A percentile compares a stretch with the other conserved stretches of the same genome.
Evolutionary conservation across 1,140 invertebrate species (phyloP).

Genomic region (Drosophila yakuba): DNA sequence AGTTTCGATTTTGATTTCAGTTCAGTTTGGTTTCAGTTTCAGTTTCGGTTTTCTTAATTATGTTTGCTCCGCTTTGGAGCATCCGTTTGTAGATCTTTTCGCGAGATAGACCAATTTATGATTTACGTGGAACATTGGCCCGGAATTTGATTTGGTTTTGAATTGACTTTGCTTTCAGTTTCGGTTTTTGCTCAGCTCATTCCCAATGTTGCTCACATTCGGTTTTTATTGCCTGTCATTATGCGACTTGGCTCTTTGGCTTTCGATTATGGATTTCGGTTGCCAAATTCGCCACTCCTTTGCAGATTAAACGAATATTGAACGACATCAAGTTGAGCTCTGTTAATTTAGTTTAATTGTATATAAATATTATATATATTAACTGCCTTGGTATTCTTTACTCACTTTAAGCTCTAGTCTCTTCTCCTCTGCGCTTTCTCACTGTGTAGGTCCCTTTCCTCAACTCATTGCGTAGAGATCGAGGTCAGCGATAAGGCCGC

Average conservation of each 20-base stretch:
- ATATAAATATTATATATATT: too few relatives aligned
- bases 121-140: constrained; percentile 80
- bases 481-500: constrained; percentile 74
- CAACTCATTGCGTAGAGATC: constrained; percentile 47
- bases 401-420: too few relatives aligned
- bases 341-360: too few relatives aligned
- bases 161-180: constrained; percentile 40
- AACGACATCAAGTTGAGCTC: neutral
- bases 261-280: constrained; percentile 71
- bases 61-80: constrained; percentile 72
- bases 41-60: constrained; percentile 73
- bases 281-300: constrained; percentile 38
- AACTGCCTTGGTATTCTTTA: too few relatives aligned
- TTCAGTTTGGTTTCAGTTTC: constrained; percentile 45
- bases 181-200: constrained; percentile 4
- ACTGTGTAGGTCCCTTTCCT: constrained; percentile 12
- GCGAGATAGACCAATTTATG: constrained; percentile 73
- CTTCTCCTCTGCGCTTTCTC: constrained; percentile 1
- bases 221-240: constrained; percentile 78
- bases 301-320: constrained; percentile 4
- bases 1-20: constrained; percentile 45
- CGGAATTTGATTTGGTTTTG: constrained; percentile 59
- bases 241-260: constrained; percentile 58
- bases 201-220: constrained; percentile 49
- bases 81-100: constrained; percentile 79